A percentile compares a stretch with the other conserved stretches of the same genome.
phyloP scores from a whole-genome alignment of 2,888 invertebrate genomes.

The Zaprionus bogoriensis region DNA sequence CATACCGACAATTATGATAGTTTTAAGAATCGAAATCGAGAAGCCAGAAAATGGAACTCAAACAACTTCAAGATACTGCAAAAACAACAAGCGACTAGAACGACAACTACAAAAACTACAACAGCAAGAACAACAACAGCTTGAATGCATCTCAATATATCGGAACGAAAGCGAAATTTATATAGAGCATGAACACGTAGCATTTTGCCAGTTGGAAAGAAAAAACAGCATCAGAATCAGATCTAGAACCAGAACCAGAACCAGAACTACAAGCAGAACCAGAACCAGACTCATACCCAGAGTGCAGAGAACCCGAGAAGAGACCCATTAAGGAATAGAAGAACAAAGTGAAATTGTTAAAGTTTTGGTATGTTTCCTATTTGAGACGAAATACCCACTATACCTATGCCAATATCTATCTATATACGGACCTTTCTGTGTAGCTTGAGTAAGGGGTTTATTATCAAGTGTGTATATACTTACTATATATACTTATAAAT shows the following conservation, averaged over 20 bases:
- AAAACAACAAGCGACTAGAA: conserved; percentile 10
- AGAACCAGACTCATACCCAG: conserved; percentile 5
- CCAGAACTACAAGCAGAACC: background rate
- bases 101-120: conserved; percentile 13
- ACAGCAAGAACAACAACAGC: conserved; percentile 11
- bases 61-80: conserved; percentile 10
- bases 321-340: conserved; percentile 10
- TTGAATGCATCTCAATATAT: conserved; percentile 70
- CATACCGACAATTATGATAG: conserved; percentile 41
- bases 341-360: conserved; percentile 46
- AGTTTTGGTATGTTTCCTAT: conserved; percentile 43
- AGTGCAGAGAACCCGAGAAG: no score
- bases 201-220: background rate
- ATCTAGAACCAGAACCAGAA: background rate
- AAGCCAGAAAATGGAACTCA: conserved; percentile 26
- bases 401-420: background rate
- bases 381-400: background rate
- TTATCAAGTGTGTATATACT: conserved; percentile 44
- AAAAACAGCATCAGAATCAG: no score
- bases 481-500: conserved; percentile 2
- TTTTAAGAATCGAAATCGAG: conserved; percentile 29
- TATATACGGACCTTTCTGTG: conserved; percentile 9
- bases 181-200: background rate
- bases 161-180: background rate
- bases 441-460: conserved; percentile 27